Evolutionary conservation across 2,797 vertebrate genomes (phyloP).

Genomic region (Taeniopygia guttata): DNA sequence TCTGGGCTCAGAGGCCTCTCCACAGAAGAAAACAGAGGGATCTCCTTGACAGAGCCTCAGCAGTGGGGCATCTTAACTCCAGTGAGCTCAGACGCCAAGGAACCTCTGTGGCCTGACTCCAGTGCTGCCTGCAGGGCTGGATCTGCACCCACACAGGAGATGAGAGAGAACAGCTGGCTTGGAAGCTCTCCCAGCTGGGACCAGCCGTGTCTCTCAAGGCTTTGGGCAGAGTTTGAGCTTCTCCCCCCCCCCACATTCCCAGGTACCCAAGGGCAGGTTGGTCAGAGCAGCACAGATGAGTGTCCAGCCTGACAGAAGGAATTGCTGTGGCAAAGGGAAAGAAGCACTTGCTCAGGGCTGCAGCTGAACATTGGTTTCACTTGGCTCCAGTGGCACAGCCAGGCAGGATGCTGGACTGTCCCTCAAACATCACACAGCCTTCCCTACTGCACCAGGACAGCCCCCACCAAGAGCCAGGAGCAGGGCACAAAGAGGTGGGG

Average conservation of each 20-base stretch:
- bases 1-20: too few relatives aligned
- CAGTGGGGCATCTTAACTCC: too few relatives aligned
- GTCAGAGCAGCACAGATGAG: not conserved
- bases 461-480: not conserved
- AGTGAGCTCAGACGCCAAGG: too few relatives aligned
- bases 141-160: too few relatives aligned
- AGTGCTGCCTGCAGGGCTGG: too few relatives aligned
- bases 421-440: not conserved
- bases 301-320: not conserved
- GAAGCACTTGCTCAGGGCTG: not conserved
- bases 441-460: fast-evolving
- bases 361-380: not conserved
- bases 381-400: too few relatives aligned
- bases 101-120: too few relatives aligned
- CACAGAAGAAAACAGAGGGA: too few relatives aligned
- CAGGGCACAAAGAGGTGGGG: not conserved
- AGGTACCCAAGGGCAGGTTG: not conserved
- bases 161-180: not conserved
- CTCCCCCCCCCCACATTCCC: not conserved
- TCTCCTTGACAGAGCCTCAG: too few relatives aligned
- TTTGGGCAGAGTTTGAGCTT: not conserved
- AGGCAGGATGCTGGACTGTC: not conserved
- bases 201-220: not conserved
- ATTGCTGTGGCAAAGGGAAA: not conserved
- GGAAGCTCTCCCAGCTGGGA: not conserved